Conservation (phyloP, 2,888 invertebrate species). For the Therioaphis trifolii region DNA sequence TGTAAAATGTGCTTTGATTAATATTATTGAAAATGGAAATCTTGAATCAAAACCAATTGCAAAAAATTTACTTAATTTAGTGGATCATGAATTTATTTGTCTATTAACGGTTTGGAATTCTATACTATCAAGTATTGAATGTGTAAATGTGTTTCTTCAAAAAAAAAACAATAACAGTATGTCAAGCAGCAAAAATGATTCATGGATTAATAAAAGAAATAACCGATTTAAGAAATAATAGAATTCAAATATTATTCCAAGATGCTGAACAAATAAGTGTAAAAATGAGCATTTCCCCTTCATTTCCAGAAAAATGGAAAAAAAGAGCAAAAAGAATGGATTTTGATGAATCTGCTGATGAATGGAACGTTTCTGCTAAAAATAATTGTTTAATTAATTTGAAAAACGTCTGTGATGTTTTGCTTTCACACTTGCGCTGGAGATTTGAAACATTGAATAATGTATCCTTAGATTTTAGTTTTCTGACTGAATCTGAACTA, state of each 20-base stretch:
- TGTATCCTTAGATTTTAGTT: conserved; percentile 16
- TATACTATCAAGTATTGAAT: conserved; percentile 19
- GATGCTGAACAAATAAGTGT: conserved; percentile 2
- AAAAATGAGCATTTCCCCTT: not conserved
- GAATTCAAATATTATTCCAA: conserved; percentile 28
- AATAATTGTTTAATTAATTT: not conserved
- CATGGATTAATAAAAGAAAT: conserved; percentile 16
- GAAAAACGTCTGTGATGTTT: conserved; percentile 6
- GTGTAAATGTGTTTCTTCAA: conserved; percentile 14
- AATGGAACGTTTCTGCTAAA: not conserved
- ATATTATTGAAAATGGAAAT: conserved; percentile 30
- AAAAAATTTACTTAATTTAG: conserved; percentile 3
- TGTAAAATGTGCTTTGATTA: conserved; percentile 26
- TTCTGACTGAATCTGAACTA: conserved; percentile 27
- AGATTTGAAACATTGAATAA: not conserved
- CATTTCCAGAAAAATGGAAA: conserved; percentile 11
- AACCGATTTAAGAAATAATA: conserved; percentile 26
- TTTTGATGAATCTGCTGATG: conserved; percentile 11
- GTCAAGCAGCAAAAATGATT: conserved; percentile 7
- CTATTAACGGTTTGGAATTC: not conserved
- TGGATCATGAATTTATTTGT: conserved; percentile 19
- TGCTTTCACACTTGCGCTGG: not conserved
- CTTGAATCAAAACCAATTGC: conserved; percentile 7
- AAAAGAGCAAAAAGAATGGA: not conserved
- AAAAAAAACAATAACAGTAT: conserved; percentile 1